These are phyloP conservation scores for Papilio polytes DNA, from an alignment of 1,140 invertebrate genomes.

Conservation along the genomic window DNA sequence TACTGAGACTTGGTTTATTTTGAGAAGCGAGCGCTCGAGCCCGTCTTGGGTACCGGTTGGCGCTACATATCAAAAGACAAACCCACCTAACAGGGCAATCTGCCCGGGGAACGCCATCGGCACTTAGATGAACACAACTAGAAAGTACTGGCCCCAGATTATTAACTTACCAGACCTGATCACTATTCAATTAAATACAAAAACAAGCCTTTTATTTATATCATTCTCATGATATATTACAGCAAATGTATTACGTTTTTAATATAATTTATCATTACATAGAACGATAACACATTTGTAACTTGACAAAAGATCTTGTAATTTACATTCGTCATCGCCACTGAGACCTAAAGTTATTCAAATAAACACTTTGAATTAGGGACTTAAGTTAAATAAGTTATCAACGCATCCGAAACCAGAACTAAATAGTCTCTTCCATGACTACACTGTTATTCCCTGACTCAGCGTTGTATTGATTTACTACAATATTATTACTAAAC, in stretches of 20 bases:
- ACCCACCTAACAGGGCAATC: constrained; percentile 40
- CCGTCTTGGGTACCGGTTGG: constrained; percentile 39
- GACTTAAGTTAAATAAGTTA: not conserved
- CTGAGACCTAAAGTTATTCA: too few relatives aligned
- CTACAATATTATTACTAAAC: constrained; percentile 18
- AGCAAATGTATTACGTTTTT: not conserved
- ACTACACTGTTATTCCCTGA: constrained; percentile 8
- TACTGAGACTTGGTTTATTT: constrained; percentile 38
- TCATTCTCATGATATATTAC: constrained; percentile 5
- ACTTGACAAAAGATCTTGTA: too few relatives aligned
- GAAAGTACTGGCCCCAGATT: constrained; percentile 38
- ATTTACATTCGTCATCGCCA: too few relatives aligned
- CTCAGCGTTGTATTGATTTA: constrained; percentile 20
- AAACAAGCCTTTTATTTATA: constrained; percentile 34
- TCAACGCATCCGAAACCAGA: not conserved
- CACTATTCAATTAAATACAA: constrained; percentile 39
- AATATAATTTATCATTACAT: not conserved
- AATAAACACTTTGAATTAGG: not conserved
- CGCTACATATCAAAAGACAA: constrained; percentile 41
- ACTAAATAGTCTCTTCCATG: constrained; percentile 1
- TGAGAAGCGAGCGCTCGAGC: constrained; percentile 37
- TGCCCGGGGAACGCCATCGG: constrained; percentile 37
- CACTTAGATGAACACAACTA: constrained; percentile 40
- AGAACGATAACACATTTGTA: too few relatives aligned
- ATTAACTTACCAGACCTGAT: constrained; percentile 36